phyloP scores from a whole-genome alignment of 2,113 vertebrate species.

The Orientallactaga bullata region DNA sequence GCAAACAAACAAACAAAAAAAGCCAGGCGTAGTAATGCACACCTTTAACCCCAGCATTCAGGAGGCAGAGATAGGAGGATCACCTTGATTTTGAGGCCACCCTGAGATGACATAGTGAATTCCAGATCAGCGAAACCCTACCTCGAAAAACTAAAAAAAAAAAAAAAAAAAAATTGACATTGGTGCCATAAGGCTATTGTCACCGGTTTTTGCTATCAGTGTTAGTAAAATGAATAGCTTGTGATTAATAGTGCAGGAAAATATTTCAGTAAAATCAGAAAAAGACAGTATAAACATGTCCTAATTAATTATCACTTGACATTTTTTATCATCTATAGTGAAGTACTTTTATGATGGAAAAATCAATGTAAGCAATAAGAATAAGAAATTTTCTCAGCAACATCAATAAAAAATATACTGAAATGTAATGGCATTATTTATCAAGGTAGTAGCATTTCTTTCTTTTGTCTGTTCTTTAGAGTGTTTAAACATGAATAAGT shows the following conservation, averaged over 20 bases:
- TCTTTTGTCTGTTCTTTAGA: neutral
- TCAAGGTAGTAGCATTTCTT: neutral
- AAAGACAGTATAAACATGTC: neutral
- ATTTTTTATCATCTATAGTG: neutral
- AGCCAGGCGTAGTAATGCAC: too few species aligned
- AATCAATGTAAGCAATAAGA: neutral
- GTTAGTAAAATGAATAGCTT: neutral
- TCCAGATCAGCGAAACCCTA: too few species aligned
- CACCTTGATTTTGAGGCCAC: too few species aligned
- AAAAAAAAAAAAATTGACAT: neutral
- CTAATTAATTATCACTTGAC: neutral
- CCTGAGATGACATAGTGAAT: too few species aligned
- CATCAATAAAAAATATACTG: neutral
- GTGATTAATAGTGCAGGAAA: neutral
- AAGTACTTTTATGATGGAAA: neutral
- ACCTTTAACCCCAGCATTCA: too few species aligned
- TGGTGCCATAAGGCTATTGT: fast-evolving
- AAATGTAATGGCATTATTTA: neutral
- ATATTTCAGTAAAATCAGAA: neutral
- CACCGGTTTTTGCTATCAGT: neutral
- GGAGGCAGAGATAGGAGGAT: too few species aligned
- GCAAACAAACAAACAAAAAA: too few species aligned
- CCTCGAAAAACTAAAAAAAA: too few species aligned
- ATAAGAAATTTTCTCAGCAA: neutral
- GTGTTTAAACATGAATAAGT: neutral